Evolutionary conservation across 2,797 vertebrate genomes (phyloP).

Genomic region (Anas bernieri): DNA sequence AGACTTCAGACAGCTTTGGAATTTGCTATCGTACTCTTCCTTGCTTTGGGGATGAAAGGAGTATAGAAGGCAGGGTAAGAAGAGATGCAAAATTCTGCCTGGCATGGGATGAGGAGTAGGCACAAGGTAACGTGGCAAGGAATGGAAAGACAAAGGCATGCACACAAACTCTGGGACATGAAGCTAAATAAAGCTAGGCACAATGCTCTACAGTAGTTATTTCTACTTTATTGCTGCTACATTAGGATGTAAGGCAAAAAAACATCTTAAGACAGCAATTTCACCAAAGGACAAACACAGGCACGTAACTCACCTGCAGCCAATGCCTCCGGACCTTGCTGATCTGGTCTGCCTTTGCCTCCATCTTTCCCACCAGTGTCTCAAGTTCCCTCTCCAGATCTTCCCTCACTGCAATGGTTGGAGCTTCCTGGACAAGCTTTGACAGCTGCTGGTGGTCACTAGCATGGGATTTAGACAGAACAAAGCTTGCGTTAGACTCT

Average conservation of each 20-base stretch:
- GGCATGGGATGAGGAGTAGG: background rate
- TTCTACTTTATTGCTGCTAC: background rate
- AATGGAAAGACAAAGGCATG: background rate
- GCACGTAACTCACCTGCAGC: constrained; percentile 78
- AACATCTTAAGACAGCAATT: background rate
- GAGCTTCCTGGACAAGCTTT: constrained; percentile 84
- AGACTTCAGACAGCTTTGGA: background rate
- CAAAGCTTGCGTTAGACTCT: background rate
- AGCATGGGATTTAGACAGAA: background rate
- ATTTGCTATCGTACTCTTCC: background rate
- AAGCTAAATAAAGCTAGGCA: background rate
- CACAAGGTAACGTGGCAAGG: background rate
- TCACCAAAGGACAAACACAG: background rate
- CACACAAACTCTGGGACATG: background rate
- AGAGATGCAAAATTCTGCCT: background rate
- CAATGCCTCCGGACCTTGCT: constrained; percentile 89
- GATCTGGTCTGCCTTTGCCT: constrained; percentile 94
- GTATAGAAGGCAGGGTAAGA: background rate
- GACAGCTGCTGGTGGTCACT: constrained; percentile 91
- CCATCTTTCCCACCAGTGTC: constrained; percentile 88
- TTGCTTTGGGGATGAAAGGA: background rate
- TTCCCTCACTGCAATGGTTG: constrained; percentile 79
- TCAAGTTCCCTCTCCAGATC: constrained; percentile 88
- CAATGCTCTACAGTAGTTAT: background rate
- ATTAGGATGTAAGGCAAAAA: background rate